Evolutionary conservation across 2,113 vertebrate genomes (phyloP), one percentile per base, ranked within the genome.

Genomic region (Apus apus): DNA sequence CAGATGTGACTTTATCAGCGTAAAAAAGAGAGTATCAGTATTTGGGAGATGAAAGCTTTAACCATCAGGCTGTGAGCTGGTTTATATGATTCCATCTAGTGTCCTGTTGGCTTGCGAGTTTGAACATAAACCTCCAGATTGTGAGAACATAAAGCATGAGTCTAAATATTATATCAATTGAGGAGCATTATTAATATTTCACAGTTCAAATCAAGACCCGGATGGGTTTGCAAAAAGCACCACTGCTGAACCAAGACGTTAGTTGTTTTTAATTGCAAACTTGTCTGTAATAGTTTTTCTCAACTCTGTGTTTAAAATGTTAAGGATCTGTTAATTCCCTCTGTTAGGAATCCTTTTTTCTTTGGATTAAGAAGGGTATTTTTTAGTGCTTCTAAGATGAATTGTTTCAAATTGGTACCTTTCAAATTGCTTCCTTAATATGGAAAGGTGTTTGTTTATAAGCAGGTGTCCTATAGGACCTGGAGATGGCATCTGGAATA

Each of bases 131-230:
- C 22, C 72, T 94, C 61, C 51, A 32, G 87, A 64, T 71, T 73
- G 36, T 30, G 38, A 93, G 84, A 30, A 23, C n/a, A 16, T 56
- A 48, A 87, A 95, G 34, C 32, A 16, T 1, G 38, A 85, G 14
- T 51, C 61, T 92, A 51, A 93, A 56, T 92, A 73, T 83, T 85
- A 73, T 87, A 87, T 95, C 94, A 80, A 93, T 94, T 85, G 85
- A 91, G 38, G 67, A 75, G n/a, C 51, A 17, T 57, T 77, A 60
- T 92, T 85, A 91, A 93, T 96, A 93, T 91, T 97, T 94, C 79
- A 93, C 90, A 46, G 64, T 70, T 83, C 77, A 86, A 92, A 77
- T 89, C 91, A 89, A 86, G 67, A 75, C 60, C 78, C 72, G 38
- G 64, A 83, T 77, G 65, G 68, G 56, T 91, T 62, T 93, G 92